A percentile compares a stretch with the other conserved stretches of the same genome.
Conservation (phyloP, 2,888 invertebrate species). For the Andrena marginata region DNA sequence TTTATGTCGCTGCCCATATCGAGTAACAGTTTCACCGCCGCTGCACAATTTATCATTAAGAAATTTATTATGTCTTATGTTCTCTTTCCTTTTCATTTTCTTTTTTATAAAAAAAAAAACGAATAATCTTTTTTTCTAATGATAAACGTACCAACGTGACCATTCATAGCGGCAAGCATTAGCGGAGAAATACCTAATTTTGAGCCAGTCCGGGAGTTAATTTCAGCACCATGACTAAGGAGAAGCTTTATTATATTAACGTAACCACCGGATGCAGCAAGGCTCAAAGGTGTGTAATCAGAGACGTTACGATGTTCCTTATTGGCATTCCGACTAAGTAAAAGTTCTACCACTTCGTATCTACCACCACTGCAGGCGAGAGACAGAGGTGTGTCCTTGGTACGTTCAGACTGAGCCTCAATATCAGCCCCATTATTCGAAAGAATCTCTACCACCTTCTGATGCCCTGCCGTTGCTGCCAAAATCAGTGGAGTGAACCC, state of each 20-base stretch:
- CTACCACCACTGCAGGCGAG: constrained; percentile 98
- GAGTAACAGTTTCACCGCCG: constrained; percentile 96
- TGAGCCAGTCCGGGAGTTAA: constrained; percentile 98
- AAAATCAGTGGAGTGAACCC: constrained; percentile 99
- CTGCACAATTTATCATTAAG: constrained; percentile 84
- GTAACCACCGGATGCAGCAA: constrained; percentile 99
- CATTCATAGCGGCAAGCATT: constrained; percentile 99
- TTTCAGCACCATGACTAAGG: constrained; percentile 97
- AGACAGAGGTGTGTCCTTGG: constrained; percentile 99
- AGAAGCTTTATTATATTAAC: constrained; percentile 98
- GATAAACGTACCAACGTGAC: constrained; percentile 88
- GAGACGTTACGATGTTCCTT: constrained; percentile 99
- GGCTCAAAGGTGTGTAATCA: constrained; percentile 99
- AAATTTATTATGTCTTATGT: neutral
- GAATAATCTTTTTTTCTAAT: neutral
- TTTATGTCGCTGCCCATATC: constrained; percentile 99
- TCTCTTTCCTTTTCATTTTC: too few species aligned
- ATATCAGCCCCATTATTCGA: constrained; percentile 98
- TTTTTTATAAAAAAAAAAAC: neutral
- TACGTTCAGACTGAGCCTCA: constrained; percentile 99
- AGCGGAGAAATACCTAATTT: constrained; percentile 99
- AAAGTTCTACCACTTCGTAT: constrained; percentile 97
- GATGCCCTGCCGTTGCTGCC: constrained; percentile 98
- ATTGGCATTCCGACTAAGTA: constrained; percentile 95
- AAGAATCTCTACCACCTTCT: constrained; percentile 96